Percentiles rank a stretch among this genome's conserved stretches.
These are phyloP conservation scores for Eurystomus glaucurus DNA, from an alignment of 2,797 vertebrate species.

Conservation along the genomic window DNA sequence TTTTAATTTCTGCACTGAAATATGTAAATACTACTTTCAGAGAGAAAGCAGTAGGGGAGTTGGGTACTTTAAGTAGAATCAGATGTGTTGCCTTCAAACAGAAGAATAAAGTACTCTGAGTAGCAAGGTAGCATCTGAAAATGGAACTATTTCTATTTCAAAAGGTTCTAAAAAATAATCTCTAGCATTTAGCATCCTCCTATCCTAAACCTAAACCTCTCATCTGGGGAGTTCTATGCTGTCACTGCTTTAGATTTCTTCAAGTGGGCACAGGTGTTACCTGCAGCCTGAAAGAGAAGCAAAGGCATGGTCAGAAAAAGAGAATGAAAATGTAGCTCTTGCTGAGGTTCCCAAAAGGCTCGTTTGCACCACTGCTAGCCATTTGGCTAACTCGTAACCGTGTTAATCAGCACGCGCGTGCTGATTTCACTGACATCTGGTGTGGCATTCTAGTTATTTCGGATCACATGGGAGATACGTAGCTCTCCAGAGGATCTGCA, in stretches of 20 bases:
- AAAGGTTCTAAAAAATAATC: neutral
- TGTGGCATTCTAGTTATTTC: neutral
- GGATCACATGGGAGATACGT: neutral
- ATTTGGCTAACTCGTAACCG: neutral
- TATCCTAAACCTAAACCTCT: neutral
- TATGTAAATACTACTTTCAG: neutral
- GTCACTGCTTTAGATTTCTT: neutral
- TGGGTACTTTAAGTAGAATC: neutral
- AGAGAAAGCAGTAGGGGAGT: neutral
- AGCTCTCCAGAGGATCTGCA: neutral
- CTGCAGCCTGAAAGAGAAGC: neutral
- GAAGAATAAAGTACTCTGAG: constrained; percentile 1
- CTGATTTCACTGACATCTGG: neutral
- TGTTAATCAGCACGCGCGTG: neutral
- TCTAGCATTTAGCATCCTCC: neutral
- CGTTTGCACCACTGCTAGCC: neutral
- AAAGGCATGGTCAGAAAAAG: neutral
- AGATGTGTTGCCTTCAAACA: neutral
- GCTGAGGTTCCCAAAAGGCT: neutral
- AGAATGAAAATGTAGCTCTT: too few relatives aligned
- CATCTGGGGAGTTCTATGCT: neutral
- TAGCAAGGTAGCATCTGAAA: neutral
- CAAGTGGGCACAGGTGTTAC: neutral
- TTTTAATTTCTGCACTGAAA: constrained; percentile 6
- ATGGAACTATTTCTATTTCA: neutral